Base-by-base conservation (phyloP, 1,140 invertebrate genomes). In the Macrobrachium nipponense region DNA sequence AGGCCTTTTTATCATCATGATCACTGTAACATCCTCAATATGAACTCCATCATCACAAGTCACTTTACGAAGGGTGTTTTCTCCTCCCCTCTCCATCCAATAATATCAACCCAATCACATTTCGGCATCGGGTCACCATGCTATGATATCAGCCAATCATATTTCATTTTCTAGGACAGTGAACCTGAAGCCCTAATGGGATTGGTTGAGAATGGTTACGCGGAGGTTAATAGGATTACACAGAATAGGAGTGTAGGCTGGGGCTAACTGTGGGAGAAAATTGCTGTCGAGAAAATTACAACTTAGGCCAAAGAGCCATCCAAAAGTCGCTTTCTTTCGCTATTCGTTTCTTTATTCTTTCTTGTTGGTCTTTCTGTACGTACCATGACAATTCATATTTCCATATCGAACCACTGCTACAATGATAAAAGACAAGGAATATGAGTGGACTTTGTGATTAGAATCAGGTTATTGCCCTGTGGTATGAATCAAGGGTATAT, bases 81-180 rank as follows among this genome's bases (percentile, higher is more conserved):
- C 72, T 43, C 12, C 27, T 44, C 72, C 36, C 15, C 59, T 17
- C 58, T 23, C 62, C 44, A 60, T 23, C 80, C 80, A 70, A 70
- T 70, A 27, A 70, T 43, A 12, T 17, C 0, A 43, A 14, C 5
- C 68, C 23, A 82, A 82, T 82, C 80, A 73, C 44, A 82, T 43
- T 61, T 44, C 51, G 12, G 68, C 58, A 61, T 59, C 51, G 36
- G 36, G 70, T 70, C 68, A 43, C 43, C 68, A 60, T 36, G 80
- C 60, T 59, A 73, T 66, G 80, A 82, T 73, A 82, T 73, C 68
- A 73, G 68, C 80, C 80, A 82, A 82, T 82, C 80, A 82, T 82
- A 82, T 82, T 82, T 73, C 60, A 82, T 82, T 82, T 82, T 82
- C 80, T 73, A 75, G 80, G 73, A 58, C 80, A 82, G 80, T 82